A percentile compares a stretch with the other conserved stretches of the same genome.
These are phyloP conservation scores for Drosophila willistoni DNA, from an alignment of 1,140 invertebrate species.

Conservation along the genomic window DNA sequence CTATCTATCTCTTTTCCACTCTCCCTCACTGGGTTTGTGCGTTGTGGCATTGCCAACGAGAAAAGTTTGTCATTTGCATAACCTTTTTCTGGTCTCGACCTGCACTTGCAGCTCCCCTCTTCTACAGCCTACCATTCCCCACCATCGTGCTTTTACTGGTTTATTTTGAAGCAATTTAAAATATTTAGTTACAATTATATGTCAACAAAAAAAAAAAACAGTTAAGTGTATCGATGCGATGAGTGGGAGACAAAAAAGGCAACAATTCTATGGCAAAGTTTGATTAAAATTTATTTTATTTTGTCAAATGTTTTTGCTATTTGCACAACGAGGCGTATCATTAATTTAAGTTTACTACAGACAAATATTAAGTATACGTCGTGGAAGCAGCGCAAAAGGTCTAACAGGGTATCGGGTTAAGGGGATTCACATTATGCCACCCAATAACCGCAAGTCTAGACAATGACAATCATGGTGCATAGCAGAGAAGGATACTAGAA, in stretches of 20 bases:
- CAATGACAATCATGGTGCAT: slow-evolving; percentile 8
- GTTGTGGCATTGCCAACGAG: slow-evolving; percentile 39
- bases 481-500: background rate
- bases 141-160: slow-evolving; percentile 15
- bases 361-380: slow-evolving; percentile 71
- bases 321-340: slow-evolving; percentile 71
- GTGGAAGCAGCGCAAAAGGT: background rate
- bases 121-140: background rate
- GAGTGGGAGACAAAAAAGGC: background rate
- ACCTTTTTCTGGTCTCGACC: slow-evolving; percentile 51
- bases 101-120: background rate
- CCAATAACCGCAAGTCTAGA: slow-evolving; percentile 2
- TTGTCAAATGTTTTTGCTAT: slow-evolving; percentile 32
- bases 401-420: background rate
- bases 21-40: slow-evolving; percentile 24
- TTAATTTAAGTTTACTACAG: slow-evolving; percentile 66
- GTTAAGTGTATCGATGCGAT: background rate
- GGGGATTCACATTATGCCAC: background rate
- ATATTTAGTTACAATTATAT: slow-evolving; percentile 82
- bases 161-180: slow-evolving; percentile 82
- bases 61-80: slow-evolving; percentile 79
- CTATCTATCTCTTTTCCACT: slow-evolving; percentile 26
- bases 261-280: background rate
- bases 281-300: slow-evolving; percentile 18
- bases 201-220: slow-evolving; percentile 74